phyloP scores from a whole-genome alignment of 2,888 invertebrate genomes.

The Candidula unifasciata region DNA sequence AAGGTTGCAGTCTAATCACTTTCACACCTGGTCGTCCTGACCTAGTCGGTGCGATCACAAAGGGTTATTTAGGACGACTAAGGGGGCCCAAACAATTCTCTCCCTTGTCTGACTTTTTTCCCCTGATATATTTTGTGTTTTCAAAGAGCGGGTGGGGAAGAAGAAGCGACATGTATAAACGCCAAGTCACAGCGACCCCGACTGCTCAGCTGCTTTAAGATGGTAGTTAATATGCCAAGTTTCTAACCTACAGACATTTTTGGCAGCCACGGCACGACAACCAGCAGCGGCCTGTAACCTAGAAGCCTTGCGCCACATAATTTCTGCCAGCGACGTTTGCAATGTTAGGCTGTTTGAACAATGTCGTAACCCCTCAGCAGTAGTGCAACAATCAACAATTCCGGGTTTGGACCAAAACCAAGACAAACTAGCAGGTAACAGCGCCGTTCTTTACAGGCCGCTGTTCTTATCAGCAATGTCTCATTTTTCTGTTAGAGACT shows the following conservation, averaged over 20 bases:
- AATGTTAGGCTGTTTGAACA: too few relatives aligned
- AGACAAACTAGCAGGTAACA: too few relatives aligned
- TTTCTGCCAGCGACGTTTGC: too few relatives aligned
- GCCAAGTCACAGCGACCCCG: neutral
- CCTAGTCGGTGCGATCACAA: neutral
- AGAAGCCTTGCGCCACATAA: too few relatives aligned
- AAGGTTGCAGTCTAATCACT: constrained; percentile 10
- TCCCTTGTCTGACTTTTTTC: neutral
- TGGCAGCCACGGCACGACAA: neutral
- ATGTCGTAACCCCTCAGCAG: too few relatives aligned
- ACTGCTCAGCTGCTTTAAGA: neutral
- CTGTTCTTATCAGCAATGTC: too few relatives aligned
- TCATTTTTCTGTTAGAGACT: neutral
- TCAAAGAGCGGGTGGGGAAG: neutral
- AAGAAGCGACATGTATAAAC: neutral
- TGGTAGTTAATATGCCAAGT: constrained; percentile 25
- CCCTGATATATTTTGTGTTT: neutral
- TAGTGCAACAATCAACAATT: too few relatives aligned
- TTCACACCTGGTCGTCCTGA: constrained; percentile 13
- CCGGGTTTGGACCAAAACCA: too few relatives aligned
- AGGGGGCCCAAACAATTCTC: neutral
- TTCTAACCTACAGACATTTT: neutral
- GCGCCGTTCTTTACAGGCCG: too few relatives aligned
- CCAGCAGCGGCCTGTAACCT: too few relatives aligned
- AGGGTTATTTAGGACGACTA: constrained; percentile 1